These are phyloP conservation scores for Scaptodrosophila lebanonensis DNA, from an alignment of 1,140 invertebrate species.

Conservation along the genomic window DNA sequence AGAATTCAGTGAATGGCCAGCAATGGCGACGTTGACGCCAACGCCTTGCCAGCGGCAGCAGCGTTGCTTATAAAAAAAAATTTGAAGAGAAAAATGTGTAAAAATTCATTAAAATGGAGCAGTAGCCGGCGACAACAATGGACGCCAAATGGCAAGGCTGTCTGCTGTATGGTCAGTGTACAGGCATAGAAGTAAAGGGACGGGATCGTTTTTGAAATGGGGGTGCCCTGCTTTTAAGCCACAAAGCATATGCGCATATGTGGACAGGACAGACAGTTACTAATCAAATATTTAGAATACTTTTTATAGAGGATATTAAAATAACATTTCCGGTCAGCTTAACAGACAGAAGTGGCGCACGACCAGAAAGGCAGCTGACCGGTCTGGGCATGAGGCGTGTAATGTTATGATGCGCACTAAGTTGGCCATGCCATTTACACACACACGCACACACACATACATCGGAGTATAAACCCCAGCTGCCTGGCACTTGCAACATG, in stretches of 20 bases:
- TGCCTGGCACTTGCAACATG: constrained; percentile 41
- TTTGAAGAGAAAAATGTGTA: constrained; percentile 38
- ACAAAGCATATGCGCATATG: constrained; percentile 8
- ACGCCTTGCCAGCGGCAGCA: constrained; percentile 5
- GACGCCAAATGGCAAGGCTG: constrained; percentile 59
- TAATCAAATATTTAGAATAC: constrained; percentile 75
- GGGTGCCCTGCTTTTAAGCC: constrained; percentile 10
- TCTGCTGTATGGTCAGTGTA: constrained; percentile 5
- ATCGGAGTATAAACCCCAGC: constrained; percentile 37
- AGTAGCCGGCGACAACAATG: constrained; percentile 51
- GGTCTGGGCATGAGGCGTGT: constrained; percentile 64
- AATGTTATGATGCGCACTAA: constrained; percentile 51
- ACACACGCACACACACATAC: constrained; percentile 2
- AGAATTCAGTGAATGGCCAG: constrained; percentile 62
- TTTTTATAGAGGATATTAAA: constrained; percentile 69
- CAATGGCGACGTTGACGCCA: constrained; percentile 28
- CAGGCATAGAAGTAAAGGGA: constrained; percentile 13
- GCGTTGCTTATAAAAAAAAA: constrained; percentile 53
- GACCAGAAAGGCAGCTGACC: constrained; percentile 2
- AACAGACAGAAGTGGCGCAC: constrained; percentile 41
- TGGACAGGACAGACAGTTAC: constrained; percentile 29
- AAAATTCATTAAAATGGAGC: constrained; percentile 73
- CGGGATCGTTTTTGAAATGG: constrained; percentile 66
- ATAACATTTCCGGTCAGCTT: constrained; percentile 74
- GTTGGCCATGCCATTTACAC: background rate